These are phyloP conservation scores for Alethe diademata DNA, from an alignment of 2,113 vertebrate genomes.

Conservation along the genomic window DNA sequence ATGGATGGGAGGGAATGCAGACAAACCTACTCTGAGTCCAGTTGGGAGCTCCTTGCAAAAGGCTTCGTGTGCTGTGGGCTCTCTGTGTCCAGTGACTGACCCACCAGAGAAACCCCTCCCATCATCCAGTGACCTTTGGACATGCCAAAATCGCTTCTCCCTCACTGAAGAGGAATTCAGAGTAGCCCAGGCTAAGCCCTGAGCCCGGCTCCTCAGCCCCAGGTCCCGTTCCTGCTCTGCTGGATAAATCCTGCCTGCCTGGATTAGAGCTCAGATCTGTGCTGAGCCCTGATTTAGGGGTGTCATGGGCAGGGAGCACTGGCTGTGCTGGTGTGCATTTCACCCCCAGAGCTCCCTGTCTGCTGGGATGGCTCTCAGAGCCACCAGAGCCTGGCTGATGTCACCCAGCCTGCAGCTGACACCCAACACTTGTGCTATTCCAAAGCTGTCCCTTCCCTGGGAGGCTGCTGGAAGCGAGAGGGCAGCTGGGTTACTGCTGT, in stretches of 20 bases:
- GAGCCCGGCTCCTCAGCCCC: background rate
- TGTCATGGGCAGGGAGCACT: background rate
- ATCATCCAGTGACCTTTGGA: slow-evolving; percentile 30
- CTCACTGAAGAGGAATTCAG: slow-evolving; percentile 21
- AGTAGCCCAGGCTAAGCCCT: background rate
- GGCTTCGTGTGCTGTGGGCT: background rate
- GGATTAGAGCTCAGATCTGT: background rate
- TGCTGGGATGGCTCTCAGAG: background rate
- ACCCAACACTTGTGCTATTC: background rate
- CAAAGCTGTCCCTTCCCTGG: background rate
- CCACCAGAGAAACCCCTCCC: background rate
- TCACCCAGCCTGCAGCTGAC: background rate
- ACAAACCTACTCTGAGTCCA: fast-evolving
- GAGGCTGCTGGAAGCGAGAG: background rate
- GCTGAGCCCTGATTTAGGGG: background rate
- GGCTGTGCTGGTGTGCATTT: slow-evolving; percentile 9
- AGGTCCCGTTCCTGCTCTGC: background rate
- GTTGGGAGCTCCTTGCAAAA: background rate
- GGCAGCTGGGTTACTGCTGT: background rate
- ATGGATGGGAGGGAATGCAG: background rate
- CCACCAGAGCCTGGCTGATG: background rate
- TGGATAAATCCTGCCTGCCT: background rate
- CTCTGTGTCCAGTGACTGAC: fast-evolving
- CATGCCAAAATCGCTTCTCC: background rate
- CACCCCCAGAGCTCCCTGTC: background rate